Base-by-base conservation (phyloP, 2,113 vertebrate genomes). In the Anser cygnoides region DNA sequence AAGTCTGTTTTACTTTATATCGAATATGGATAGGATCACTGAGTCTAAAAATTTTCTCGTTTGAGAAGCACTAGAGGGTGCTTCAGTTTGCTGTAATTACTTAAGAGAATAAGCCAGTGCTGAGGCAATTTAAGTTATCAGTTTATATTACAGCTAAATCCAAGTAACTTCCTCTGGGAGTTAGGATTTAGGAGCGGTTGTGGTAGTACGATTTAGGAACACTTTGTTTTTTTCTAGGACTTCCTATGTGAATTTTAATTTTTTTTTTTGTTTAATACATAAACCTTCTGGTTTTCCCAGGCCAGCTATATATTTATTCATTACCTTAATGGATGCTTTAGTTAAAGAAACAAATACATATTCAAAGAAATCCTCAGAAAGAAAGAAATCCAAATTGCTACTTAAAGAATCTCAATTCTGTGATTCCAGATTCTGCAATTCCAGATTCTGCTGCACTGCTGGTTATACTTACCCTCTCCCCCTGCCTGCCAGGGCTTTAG, bases 41-140 rank as follows among this genome's bases (percentile, higher is more conserved):
- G 2, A 76, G 13, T 65, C 82, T 76, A 61, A 12, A 57, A 84
- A 59, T 35, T 94, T 90, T 80, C 37, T 46, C 72, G 13, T 77
- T 89, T 94, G 70, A 92, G 86, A 76, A 92, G 84, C 54, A 68
- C n/a, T 92, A 65, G 91, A 91, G 57, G 28, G 50, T 91, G 49
- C 49, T 95, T 89, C 54, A 70, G 49, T 76, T 92, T 87, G 20
- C 73, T 81, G 26, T 84, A 89, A 89, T 87, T 85, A 71, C 50
- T 91, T 89, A 71, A 84, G 52, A 93, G 73, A 84, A 67, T 87
- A 87, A 67, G 39, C 15, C 57, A 72, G 12, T 87, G 15, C 46
- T 84, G 43, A 95, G 58, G 52, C 66, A 89, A 71, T 94, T 89
- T 92, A 72, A 86, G 59, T 67, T 81, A 81, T 75, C 62, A n/a